Conservation (phyloP, 37 sponge, comb jelly and placozoan species). For the Beroe forskalii region DNA sequence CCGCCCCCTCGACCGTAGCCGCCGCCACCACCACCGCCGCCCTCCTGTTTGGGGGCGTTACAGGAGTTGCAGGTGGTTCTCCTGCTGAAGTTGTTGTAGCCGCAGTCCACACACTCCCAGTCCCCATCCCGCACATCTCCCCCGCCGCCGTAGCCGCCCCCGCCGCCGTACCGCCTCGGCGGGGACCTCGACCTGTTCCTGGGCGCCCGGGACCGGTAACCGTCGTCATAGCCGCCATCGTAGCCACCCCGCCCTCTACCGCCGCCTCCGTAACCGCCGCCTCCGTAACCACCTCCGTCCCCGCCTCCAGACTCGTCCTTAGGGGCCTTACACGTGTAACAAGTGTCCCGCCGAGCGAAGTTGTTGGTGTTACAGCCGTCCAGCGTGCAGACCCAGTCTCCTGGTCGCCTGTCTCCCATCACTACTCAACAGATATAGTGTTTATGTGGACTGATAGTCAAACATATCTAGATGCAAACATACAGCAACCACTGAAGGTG, state of each 20-base stretch:
- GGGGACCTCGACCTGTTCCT: slow-evolving; percentile 48
- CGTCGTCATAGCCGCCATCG: slow-evolving; percentile 50
- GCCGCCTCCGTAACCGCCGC: slow-evolving; percentile 38
- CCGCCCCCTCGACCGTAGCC: not conserved
- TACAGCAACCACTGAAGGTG: too few species aligned
- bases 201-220: not conserved
- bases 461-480: too few species aligned
- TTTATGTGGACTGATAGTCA: too few species aligned
- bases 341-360: slow-evolving; percentile 30
- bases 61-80: not conserved
- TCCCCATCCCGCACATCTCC: slow-evolving; percentile 24
- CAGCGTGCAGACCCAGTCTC: slow-evolving; percentile 36
- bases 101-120: slow-evolving; percentile 27
- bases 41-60: slow-evolving; percentile 18
- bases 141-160: slow-evolving; percentile 19
- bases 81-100: slow-evolving; percentile 18
- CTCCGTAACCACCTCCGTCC: not conserved
- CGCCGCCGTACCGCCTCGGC: not conserved
- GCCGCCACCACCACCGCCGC: not conserved
- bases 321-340: slow-evolving; percentile 2
- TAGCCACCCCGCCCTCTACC: slow-evolving; percentile 33
- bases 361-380: slow-evolving; percentile 36
- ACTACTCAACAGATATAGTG: too few species aligned
- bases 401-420: slow-evolving; percentile 53
- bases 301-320: slow-evolving; percentile 19